Base-by-base conservation (phyloP, 1,140 invertebrate genomes). In the Carcinoscorpius rotundicauda region DNA sequence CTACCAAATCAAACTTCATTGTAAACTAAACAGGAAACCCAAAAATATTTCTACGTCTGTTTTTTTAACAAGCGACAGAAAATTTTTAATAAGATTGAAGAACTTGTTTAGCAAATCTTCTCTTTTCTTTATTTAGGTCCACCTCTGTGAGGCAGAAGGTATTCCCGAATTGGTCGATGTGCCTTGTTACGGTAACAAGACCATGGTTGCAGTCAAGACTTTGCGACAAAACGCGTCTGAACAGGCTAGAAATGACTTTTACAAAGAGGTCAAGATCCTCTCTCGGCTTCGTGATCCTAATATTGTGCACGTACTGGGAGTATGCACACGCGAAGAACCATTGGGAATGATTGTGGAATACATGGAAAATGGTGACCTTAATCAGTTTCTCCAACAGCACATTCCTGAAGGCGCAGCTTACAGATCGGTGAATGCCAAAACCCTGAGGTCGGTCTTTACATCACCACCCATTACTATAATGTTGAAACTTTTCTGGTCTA, bases 301-400 rank as follows among this genome's bases (percentile, higher is more conserved):
- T 76, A 87, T 97, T 63, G 87, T 91, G 4, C 82, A 89, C 48
- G 89, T 96, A 6, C 75, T 96, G 53, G 93, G 91, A 4, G 86
- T 89, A 59, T 93, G 90, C 75, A 87, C 86, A 60, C 77, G 82
- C 57, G 87, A 89, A 64, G 87, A 91, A 69, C 91, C 89, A 0
- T 79, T 87, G 29, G 91, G 88, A 72, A 89, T 94, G 67, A 84
- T 95, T 3, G 85, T 95, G 72, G 93, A 97, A 76, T 95, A 94
- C 78, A 81, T 91, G 72, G 90, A 92, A 72, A 84, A 90, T 69
- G 91, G 92, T 5, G 91, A 96, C 78, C 82, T 96, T 58, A 88
- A 89, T 76, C 88, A 93, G 75, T 93, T 91, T 75, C 80, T 93
- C 6, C 69, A 77, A 58, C 74, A 78, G 61, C 78, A 76, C 63